These are phyloP conservation scores for Cheilosia variabilis DNA, from an alignment of 2,888 invertebrate species.

Conservation along the genomic window DNA sequence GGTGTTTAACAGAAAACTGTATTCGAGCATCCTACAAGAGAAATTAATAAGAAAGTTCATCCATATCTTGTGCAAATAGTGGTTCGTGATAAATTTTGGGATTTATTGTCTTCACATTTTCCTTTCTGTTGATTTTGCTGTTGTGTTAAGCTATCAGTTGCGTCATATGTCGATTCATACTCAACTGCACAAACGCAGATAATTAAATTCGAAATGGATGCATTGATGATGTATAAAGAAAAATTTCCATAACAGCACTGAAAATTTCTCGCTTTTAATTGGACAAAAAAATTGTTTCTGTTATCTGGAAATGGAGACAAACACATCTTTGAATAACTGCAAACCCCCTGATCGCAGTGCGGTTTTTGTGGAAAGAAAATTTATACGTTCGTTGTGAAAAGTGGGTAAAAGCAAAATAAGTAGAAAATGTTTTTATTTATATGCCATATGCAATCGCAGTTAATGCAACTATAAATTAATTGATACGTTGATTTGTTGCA, in stretches of 20 bases:
- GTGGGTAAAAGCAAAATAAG: background rate
- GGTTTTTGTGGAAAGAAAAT: slow-evolving; percentile 20
- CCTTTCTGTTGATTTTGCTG: background rate
- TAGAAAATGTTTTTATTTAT: slow-evolving; percentile 34
- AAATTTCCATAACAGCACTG: background rate
- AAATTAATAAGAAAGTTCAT: slow-evolving; percentile 71
- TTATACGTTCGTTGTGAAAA: slow-evolving; percentile 37
- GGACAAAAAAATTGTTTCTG: slow-evolving; percentile 14
- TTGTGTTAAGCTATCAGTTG: slow-evolving; percentile 12
- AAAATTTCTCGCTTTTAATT: slow-evolving; percentile 39
- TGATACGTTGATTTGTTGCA: slow-evolving; percentile 15
- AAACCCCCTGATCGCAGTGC: background rate
- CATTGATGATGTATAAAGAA: slow-evolving; percentile 32
- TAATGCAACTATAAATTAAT: slow-evolving; percentile 46
- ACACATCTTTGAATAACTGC: background rate
- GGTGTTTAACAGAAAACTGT: slow-evolving; percentile 69
- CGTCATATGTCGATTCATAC: slow-evolving; percentile 13
- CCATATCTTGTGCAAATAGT: slow-evolving; percentile 22
- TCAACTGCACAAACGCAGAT: slow-evolving; percentile 26
- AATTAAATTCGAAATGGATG: slow-evolving; percentile 29
- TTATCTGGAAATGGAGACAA: slow-evolving; percentile 31
- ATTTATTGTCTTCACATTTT: slow-evolving; percentile 26
- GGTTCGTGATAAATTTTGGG: slow-evolving; percentile 39
- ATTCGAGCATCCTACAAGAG: slow-evolving; percentile 6
- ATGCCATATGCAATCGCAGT: slow-evolving; percentile 43